These are phyloP conservation scores for Aphidius ervi DNA, from an alignment of 1,140 invertebrate species.

Conservation along the genomic window DNA sequence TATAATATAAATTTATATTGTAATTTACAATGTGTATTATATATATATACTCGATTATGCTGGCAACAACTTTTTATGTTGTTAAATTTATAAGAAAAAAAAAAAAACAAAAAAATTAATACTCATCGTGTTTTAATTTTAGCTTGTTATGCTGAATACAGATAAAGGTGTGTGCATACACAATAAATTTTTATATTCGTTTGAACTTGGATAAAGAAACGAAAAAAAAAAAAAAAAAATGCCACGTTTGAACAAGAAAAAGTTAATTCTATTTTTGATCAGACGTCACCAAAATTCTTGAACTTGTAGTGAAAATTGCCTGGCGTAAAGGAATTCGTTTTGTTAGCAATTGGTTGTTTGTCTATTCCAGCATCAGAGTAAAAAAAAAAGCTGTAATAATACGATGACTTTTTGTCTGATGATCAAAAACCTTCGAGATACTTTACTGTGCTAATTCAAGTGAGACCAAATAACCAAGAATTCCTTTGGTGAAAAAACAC, in stretches of 20 bases:
- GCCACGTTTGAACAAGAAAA: neutral
- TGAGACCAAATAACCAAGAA: neutral
- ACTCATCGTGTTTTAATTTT: constrained; percentile 1
- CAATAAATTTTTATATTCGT: neutral
- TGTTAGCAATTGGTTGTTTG: neutral
- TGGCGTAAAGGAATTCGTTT: constrained; percentile 13
- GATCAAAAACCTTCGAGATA: neutral
- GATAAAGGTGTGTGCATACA: neutral
- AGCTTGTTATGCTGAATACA: neutral
- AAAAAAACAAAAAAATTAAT: constrained; percentile 1
- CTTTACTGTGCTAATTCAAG: neutral
- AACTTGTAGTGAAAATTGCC: constrained; percentile 16
- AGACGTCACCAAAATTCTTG: constrained; percentile 19
- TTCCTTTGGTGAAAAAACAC: neutral
- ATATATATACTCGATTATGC: neutral
- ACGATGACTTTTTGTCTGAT: no score
- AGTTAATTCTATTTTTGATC: constrained; percentile 21
- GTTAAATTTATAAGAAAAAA: neutral
- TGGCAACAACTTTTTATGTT: neutral
- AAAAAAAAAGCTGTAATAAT: neutral
- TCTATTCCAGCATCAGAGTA: neutral
- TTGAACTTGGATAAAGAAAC: no score
- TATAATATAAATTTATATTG: no score
- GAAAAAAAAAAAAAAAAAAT: neutral
- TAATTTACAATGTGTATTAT: neutral